Evolutionary conservation across 2,888 invertebrate genomes (phyloP), one percentile per base, ranked within the genome.

Genomic region (Amaurobius ferox): DNA sequence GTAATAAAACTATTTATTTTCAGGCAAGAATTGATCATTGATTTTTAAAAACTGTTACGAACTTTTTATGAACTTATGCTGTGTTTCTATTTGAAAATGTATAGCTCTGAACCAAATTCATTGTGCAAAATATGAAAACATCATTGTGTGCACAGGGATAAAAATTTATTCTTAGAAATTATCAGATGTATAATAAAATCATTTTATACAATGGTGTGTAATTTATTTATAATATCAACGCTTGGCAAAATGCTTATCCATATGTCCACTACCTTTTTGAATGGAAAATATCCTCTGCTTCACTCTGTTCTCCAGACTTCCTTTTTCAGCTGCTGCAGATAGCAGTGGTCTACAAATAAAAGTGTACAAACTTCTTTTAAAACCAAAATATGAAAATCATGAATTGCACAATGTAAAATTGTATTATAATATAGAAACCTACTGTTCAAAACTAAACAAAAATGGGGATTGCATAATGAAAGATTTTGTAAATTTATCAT

Each of bases 221-320:
- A 7, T 5, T 23, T 55, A 55, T 55, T 55, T 55, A 35, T 32
- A 66, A 35, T 30, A 3, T 66, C 23, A 66, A 64, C 86, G 74
- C 32, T 72, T 87, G 6, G 87, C 88, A 85, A 98, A 98, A 92
- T 97, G 95, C 87, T 94, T 93, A 89, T 96, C 94, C 96, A 98
- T 96, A 71, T 96, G 94, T 29, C 93, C 92, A 26, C 93, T 93
- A 2, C 95, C 95, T 80, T 97, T 93, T 91, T 98, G 98, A 88
- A 98, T 96, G 90, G 96, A 96, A 91, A 97, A 96, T 62, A 96
- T 94, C 91, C 97, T 98, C 16, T 97, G 94, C 90, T 95, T 96
- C 71, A 98, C 95, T 89, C 98, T 93, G 88, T 94, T 94, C 90
- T 96, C 97, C 0, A 98, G 94, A 11, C 95, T 95, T 78, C 94